Evolutionary conservation across 2,113 vertebrate genomes (phyloP).

Genomic region (Menura novaehollandiae): DNA sequence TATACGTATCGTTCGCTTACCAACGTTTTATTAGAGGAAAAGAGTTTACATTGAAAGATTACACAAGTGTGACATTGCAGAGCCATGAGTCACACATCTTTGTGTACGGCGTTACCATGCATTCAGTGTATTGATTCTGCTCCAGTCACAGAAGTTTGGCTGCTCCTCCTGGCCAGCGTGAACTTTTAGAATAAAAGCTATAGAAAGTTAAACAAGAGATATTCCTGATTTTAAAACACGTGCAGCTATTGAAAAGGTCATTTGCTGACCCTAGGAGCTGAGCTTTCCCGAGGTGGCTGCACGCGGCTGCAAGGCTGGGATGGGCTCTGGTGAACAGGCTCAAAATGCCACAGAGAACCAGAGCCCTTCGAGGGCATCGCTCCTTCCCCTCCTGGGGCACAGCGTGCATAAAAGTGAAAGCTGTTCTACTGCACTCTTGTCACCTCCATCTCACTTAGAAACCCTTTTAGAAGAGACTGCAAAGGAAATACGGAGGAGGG

Average conservation of each 20-base stretch:
- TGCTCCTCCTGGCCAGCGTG: conserved; percentile 48
- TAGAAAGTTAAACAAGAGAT: not conserved
- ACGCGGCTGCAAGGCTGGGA: not conserved
- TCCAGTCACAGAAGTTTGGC: conserved; percentile 44
- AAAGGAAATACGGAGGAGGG: not conserved
- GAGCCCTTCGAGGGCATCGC: not conserved
- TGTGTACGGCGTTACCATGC: conserved; percentile 62
- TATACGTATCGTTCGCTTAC: not conserved
- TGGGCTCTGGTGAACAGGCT: not conserved
- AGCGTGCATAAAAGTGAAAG: not conserved
- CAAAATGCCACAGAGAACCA: not conserved
- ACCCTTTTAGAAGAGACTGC: not conserved
- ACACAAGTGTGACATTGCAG: conserved; percentile 60
- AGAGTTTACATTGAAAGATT: conserved; percentile 40
- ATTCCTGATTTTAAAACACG: not conserved
- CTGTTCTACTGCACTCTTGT: not conserved
- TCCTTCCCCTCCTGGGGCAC: not conserved
- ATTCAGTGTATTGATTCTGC: conserved; percentile 28
- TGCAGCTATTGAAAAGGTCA: not conserved
- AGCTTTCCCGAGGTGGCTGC: not conserved
- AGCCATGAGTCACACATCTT: conserved; percentile 58
- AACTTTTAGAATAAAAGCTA: conserved; percentile 12
- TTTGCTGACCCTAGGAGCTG: not conserved
- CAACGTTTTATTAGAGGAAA: conserved; percentile 46
- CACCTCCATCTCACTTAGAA: not conserved